These are phyloP conservation scores for human (Homo sapiens) DNA, from an alignment of 2,113 vertebrate genomes.

Conservation along the genomic window DNA sequence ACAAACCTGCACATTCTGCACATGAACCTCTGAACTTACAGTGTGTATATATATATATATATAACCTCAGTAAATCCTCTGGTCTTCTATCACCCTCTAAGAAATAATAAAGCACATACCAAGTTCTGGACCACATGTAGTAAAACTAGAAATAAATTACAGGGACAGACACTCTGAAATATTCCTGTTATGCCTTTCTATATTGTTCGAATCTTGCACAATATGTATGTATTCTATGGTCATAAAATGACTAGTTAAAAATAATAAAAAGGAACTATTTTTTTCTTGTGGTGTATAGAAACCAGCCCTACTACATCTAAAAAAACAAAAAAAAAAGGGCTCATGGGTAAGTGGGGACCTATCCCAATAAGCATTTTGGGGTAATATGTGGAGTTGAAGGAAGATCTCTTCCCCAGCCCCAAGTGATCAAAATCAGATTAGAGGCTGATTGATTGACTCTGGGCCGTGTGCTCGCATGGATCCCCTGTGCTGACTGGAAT, in stretches of 20 bases:
- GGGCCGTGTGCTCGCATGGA: not conserved
- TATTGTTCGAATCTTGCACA: not conserved
- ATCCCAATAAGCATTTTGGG: not conserved
- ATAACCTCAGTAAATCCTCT: not conserved
- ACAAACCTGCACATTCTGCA: too few species aligned
- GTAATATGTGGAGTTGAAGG: not conserved
- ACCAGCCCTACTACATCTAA: not conserved
- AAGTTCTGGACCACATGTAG: not conserved
- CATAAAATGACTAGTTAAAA: not conserved
- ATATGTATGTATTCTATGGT: not conserved
- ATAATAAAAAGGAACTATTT: too few species aligned
- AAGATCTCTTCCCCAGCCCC: not conserved
- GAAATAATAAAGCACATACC: not conserved
- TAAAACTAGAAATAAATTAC: slow-evolving; percentile 6
- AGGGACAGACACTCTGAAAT: not conserved
- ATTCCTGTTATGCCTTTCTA: not conserved
- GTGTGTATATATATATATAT: too few species aligned
- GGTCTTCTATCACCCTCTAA: not conserved
- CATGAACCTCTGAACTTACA: too few species aligned
- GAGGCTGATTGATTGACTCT: not conserved
- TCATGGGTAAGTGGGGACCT: not conserved
- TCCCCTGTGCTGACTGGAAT: not conserved
- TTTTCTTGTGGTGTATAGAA: not conserved
- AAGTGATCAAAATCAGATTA: not conserved
- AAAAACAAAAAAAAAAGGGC: not conserved